Base-by-base conservation (phyloP, 2,113 vertebrate genomes). In the Semicossyphus pulcher region DNA sequence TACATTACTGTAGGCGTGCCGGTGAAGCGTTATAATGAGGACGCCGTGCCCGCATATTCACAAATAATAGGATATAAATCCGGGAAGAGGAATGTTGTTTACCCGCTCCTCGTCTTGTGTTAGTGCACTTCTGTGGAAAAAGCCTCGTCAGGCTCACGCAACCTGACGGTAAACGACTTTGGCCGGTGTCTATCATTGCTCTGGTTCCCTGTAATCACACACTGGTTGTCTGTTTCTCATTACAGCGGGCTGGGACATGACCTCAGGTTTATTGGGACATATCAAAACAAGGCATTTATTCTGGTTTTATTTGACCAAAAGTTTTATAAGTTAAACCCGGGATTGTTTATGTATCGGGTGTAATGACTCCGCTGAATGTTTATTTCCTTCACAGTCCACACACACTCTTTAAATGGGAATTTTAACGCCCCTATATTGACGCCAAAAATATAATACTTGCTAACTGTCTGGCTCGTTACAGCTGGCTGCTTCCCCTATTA, bases 401-500 rank as follows among this genome's bases (percentile, higher is more conserved):
- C 0, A 26, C 5, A 12, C 25, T 23, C 8, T 49, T 52, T 44
- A 31, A 28, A 44, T 28, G 15, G 15, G 26, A 8, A 21, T 53
- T 47, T 29, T 44, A 63, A 32, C 12, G 57, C 23, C 21, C 16
- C 48, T 47, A 21, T 63, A 58, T 9, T 26, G 44, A 52, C 20
- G 31, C 15, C 63, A 47, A 20, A 73, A 47, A 63, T 48, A 54
- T 26, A 63, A 66, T 57, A 79, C 54, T 72, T 71, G 42, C 56
- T 16, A 80, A 74, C 21, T 42, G 48, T 37, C 59, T 56, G 78
- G 58, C 62, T 78, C 45, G 62, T 73, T 76, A 42, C 80, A 81
- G 81, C 82, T 84, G 83, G 56, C 78, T 47, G 65, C 72, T 89
- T 82, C 86, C 89, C 53, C 64, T 62, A 25, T 93, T 93, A 93